phyloP scores from a whole-genome alignment of 1,140 invertebrate species.

The Bactericera cockerelli region DNA sequence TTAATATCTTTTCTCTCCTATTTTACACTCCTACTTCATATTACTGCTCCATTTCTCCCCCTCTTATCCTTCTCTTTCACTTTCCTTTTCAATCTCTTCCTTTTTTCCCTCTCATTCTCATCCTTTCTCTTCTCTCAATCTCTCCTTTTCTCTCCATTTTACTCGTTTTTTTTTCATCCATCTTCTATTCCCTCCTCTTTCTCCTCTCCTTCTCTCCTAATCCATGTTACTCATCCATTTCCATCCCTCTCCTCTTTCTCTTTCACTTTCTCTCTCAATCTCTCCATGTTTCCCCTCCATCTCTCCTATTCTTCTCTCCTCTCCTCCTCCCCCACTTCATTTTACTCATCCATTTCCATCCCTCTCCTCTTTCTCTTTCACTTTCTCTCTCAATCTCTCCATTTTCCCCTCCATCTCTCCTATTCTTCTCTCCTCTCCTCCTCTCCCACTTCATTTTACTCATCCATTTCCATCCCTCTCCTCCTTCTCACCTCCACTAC shows the following conservation, averaged over 20 bases:
- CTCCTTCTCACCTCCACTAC: constrained; percentile 7
- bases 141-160: constrained; percentile 3
- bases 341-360: not conserved
- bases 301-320: constrained; percentile 1
- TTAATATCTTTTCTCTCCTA: too few species aligned
- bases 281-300: constrained; percentile 9
- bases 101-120: constrained; percentile 8
- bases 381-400: not conserved
- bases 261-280: constrained; percentile 9
- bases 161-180: constrained; percentile 1
- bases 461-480: constrained; percentile 7
- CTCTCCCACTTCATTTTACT: constrained; percentile 1
- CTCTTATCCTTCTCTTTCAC: constrained; percentile 8
- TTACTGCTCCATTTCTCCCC: too few species aligned
- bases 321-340: constrained; percentile 10
- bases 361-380: not conserved
- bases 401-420: not conserved
- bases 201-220: not conserved
- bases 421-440: not conserved
- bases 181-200: not conserved
- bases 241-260: constrained; percentile 2
- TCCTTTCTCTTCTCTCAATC: not conserved
- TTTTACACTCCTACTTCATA: too few species aligned
- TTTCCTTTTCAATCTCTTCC: too few species aligned
- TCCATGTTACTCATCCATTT: constrained; percentile 5